phyloP scores from a whole-genome alignment of 2,888 invertebrate species.

The Nomada ruficornis region DNA sequence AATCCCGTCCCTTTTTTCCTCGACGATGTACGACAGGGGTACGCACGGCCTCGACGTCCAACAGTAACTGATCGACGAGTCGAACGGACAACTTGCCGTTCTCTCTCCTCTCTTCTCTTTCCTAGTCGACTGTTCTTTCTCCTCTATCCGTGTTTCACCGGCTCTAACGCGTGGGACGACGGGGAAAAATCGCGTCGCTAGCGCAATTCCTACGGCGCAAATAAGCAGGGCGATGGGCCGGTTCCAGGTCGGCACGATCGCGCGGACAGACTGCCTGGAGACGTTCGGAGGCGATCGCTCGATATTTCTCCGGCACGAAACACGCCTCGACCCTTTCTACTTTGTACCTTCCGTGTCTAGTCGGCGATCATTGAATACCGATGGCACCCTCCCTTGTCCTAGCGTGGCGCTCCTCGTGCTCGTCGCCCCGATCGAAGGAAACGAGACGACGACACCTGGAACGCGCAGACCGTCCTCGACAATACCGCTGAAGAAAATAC shows the following conservation, averaged over 20 bases:
- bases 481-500: constrained; percentile 30
- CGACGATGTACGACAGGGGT: constrained; percentile 19
- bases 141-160: constrained; percentile 18
- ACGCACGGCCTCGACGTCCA: constrained; percentile 72
- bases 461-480: constrained; percentile 6
- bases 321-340: not conserved
- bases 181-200: constrained; percentile 60
- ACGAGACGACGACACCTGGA: constrained; percentile 11
- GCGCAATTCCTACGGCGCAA: constrained; percentile 49
- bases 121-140: constrained; percentile 44
- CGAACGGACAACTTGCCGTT: constrained; percentile 72
- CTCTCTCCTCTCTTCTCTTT: constrained; percentile 60
- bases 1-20: not conserved
- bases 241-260: constrained; percentile 39
- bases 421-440: not conserved
- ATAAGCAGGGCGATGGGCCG: constrained; percentile 46
- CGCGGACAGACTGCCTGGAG: constrained; percentile 64
- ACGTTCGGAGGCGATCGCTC: constrained; percentile 35
- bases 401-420: no score
- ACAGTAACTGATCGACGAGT: constrained; percentile 77
- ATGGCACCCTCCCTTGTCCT: no score
- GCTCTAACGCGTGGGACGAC: constrained; percentile 61
- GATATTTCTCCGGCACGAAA: constrained; percentile 9
- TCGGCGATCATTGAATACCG: not conserved
- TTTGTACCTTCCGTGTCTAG: no score